Conservation (phyloP, 2,888 invertebrate genomes). For the Euspilapteryx auroguttella region DNA sequence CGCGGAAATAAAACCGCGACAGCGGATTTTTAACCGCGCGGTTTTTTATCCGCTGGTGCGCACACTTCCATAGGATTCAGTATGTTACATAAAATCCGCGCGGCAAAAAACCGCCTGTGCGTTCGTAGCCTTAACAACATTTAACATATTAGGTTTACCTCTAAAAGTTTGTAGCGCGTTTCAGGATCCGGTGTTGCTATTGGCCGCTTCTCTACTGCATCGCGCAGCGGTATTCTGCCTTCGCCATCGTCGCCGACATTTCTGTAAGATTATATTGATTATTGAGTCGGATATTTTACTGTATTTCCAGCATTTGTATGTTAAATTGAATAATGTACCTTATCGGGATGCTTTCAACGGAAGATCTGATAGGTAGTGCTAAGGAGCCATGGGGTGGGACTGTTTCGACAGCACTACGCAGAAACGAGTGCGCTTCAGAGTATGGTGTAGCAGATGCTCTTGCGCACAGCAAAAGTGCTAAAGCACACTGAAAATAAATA, state of each 20-base stretch:
- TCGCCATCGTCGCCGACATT: slow-evolving; percentile 38
- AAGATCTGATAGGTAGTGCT: slow-evolving; percentile 66
- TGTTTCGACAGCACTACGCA: slow-evolving; percentile 36
- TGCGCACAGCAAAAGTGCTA: slow-evolving; percentile 21
- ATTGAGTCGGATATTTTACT: too few species aligned
- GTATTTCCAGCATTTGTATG: too few species aligned
- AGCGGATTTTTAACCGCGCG: too few species aligned
- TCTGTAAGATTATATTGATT: slow-evolving; percentile 12
- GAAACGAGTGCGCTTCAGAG: slow-evolving; percentile 20
- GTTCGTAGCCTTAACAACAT: too few species aligned
- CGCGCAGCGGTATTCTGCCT: slow-evolving; percentile 65
- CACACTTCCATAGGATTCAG: too few species aligned
- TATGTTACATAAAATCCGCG: too few species aligned
- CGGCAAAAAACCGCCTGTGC: too few species aligned
- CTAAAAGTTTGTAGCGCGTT: slow-evolving; percentile 21
- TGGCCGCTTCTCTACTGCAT: slow-evolving; percentile 69
- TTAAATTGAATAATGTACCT: too few species aligned
- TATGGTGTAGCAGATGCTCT: slow-evolving; percentile 28
- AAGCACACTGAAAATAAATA: slow-evolving; percentile 20
- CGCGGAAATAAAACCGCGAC: too few species aligned
- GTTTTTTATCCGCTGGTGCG: too few species aligned
- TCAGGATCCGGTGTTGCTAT: slow-evolving; percentile 29
- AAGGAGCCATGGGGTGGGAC: slow-evolving; percentile 39
- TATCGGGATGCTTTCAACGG: slow-evolving; percentile 73
- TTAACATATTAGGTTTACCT: too few species aligned